Conservation (phyloP, 2,888 invertebrate genomes). For the Isoperla grammatica region DNA sequence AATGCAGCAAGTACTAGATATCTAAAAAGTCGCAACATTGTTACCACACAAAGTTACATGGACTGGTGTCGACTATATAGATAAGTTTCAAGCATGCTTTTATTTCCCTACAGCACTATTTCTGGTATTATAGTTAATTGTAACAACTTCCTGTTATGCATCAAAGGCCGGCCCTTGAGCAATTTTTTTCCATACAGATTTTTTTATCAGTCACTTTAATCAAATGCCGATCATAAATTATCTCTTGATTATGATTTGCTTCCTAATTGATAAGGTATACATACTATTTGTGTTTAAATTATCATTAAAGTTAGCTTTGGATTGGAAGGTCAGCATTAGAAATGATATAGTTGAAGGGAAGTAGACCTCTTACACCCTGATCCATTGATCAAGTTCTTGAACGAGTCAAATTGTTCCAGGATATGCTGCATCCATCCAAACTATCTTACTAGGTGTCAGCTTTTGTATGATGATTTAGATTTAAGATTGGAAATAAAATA, state of each 20-base stretch:
- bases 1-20: no score
- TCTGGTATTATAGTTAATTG: conserved; percentile 16
- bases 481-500: not conserved
- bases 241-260: conserved; percentile 22
- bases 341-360: not conserved
- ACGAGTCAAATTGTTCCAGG: not conserved
- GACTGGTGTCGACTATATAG: no score
- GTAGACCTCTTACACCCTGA: not conserved
- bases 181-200: conserved; percentile 21
- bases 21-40: no score
- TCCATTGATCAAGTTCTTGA: not conserved
- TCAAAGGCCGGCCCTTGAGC: conserved; percentile 19
- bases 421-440: conserved; percentile 11
- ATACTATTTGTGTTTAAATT: conserved; percentile 11
- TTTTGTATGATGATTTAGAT: conserved; percentile 19
- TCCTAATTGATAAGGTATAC: conserved; percentile 18
- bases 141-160: conserved; percentile 14
- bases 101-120: not conserved
- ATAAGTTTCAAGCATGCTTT: no score
- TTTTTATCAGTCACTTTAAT: conserved; percentile 16
- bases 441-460: conserved; percentile 15
- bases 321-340: not conserved
- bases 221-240: conserved; percentile 6
- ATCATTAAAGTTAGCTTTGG: conserved; percentile 5
- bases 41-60: no score